Conservation (phyloP, 2,888 invertebrate species). For the Caradrina clavipalpis region DNA sequence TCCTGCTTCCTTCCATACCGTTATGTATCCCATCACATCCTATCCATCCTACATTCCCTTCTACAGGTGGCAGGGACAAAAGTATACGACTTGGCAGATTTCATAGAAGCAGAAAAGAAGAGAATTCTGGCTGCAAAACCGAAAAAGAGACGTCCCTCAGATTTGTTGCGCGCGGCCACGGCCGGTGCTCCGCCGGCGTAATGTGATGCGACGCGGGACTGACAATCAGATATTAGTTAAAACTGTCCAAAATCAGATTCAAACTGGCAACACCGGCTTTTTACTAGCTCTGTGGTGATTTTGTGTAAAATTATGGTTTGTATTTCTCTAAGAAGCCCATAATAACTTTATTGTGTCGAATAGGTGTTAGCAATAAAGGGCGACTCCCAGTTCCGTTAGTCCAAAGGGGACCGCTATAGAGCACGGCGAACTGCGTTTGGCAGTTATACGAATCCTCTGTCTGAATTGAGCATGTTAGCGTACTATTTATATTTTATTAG, state of each 20-base stretch:
- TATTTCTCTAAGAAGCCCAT: neutral
- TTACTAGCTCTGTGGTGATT: neutral
- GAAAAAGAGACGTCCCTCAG: slow-evolving; percentile 79
- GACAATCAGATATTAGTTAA: neutral
- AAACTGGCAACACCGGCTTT: neutral
- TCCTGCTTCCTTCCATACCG: slow-evolving; percentile 14
- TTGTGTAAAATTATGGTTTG: slow-evolving; percentile 24
- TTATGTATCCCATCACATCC: slow-evolving; percentile 33
- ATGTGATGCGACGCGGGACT: neutral
- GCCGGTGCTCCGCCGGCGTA: neutral
- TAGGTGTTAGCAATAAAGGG: too few relatives aligned
- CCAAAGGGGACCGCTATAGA: too few relatives aligned
- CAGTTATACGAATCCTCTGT: too few relatives aligned
- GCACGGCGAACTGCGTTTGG: too few relatives aligned
- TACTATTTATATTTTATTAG: too few relatives aligned
- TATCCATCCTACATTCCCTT: slow-evolving; percentile 27
- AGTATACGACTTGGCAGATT: slow-evolving; percentile 79
- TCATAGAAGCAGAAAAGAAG: slow-evolving; percentile 75
- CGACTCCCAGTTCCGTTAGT: too few relatives aligned
- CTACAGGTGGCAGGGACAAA: slow-evolving; percentile 79
- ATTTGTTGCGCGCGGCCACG: slow-evolving; percentile 71
- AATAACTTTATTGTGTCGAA: too few relatives aligned
- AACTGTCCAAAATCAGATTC: neutral
- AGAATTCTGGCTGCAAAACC: slow-evolving; percentile 78
- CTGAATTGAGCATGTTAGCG: too few relatives aligned